Conservation (phyloP, 2,888 invertebrate species). For the Tricholauxania praeusta region DNA sequence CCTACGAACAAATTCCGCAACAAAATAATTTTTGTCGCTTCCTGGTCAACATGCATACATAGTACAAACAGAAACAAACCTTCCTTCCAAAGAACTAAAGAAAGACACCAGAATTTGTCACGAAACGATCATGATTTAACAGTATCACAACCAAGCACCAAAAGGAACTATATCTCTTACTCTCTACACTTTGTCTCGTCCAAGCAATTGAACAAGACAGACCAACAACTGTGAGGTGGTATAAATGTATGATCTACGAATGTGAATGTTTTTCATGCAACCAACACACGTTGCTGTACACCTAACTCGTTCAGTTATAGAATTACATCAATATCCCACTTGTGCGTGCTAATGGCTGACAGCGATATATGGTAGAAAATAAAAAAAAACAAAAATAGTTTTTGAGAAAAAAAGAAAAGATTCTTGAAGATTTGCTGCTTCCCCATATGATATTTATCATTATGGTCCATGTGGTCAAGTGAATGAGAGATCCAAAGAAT, state of each 20-base stretch:
- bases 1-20: conserved; percentile 32
- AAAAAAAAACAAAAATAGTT: not conserved
- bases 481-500: not conserved
- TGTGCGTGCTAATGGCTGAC: conserved; percentile 48
- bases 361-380: not conserved
- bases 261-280: conserved; percentile 12
- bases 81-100: conserved; percentile 39
- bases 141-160: not conserved
- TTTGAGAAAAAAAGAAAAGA: not conserved
- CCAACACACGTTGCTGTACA: not conserved
- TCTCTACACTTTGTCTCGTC: not conserved
- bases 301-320: conserved; percentile 19
- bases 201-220: conserved; percentile 22
- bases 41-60: conserved; percentile 27
- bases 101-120: conserved; percentile 63
- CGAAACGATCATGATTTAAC: conserved; percentile 58
- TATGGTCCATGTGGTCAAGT: conserved; percentile 5
- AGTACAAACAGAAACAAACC: not conserved
- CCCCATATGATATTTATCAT: conserved; percentile 21
- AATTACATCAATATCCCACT: conserved; percentile 44
- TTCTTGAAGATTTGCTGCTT: conserved; percentile 26
- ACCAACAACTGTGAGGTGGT: conserved; percentile 34
- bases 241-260: conserved; percentile 34
- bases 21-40: conserved; percentile 35
- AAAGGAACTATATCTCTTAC: not conserved